Conservation (phyloP, 2,797 vertebrate species). For the Erethizon dorsatum region DNA sequence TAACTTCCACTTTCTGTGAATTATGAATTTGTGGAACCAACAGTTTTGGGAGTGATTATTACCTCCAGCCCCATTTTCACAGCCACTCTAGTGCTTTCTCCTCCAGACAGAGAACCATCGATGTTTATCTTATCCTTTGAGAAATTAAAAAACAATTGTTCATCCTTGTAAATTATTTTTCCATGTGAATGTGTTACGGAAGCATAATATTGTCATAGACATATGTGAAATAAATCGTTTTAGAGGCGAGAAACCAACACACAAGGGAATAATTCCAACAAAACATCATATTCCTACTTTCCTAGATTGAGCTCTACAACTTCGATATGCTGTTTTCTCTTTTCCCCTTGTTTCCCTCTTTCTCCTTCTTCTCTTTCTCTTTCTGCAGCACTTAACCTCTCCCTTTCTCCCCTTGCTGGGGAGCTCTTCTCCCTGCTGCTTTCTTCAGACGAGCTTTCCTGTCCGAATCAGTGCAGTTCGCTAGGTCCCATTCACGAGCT, state of each 20-base stretch:
- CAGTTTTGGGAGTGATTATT: slow-evolving; percentile 21
- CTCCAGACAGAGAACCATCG: not conserved
- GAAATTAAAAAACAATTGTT: slow-evolving; percentile 47
- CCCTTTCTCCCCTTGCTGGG: not conserved
- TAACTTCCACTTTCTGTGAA: slow-evolving; percentile 52
- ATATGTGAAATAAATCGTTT: not conserved
- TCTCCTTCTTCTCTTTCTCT: not conserved
- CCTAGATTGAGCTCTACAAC: not conserved
- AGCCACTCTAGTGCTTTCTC: not conserved
- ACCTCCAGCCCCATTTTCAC: not conserved
- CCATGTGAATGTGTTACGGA: not conserved
- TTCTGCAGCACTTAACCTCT: not conserved
- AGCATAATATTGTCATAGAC: not conserved
- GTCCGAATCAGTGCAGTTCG: not conserved
- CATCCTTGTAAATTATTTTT: not conserved
- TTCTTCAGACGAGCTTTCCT: slow-evolving; percentile 11
- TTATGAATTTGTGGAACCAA: slow-evolving; percentile 53
- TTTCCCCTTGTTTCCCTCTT: not conserved
- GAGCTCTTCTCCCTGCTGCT: not conserved
- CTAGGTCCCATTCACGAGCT: not conserved
- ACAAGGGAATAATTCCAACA: not conserved
- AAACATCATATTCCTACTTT: not conserved
- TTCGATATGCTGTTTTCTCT: not conserved
- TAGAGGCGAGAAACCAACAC: not conserved
- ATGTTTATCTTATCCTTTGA: not conserved